Conservation (phyloP, 1,140 invertebrate species). For the Belonocnema kinseyi region DNA sequence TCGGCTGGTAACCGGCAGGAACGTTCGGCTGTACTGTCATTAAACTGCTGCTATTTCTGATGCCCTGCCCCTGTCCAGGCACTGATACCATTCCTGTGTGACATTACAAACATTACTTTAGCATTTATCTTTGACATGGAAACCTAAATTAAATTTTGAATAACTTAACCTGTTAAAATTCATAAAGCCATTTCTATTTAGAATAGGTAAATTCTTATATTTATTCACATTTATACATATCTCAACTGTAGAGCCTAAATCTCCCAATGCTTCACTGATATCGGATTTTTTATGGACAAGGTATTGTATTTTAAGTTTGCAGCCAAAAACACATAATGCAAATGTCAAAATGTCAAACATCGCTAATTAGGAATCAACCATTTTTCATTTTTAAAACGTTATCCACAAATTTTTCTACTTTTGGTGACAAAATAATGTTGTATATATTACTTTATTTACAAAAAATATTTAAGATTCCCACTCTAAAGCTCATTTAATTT, state of each 20-base stretch:
- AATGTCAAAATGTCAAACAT: too few relatives aligned
- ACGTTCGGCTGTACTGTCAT: slow-evolving; percentile 65
- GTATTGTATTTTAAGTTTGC: too few relatives aligned
- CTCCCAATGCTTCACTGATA: too few relatives aligned
- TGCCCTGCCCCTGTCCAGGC: slow-evolving; percentile 73
- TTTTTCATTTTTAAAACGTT: too few relatives aligned
- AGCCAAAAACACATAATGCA: too few relatives aligned
- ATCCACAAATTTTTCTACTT: too few relatives aligned
- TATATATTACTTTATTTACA: too few relatives aligned
- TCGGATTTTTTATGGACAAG: too few relatives aligned
- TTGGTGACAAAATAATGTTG: too few relatives aligned
- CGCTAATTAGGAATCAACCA: too few relatives aligned
- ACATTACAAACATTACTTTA: slow-evolving; percentile 47
- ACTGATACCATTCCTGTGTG: slow-evolving; percentile 74
- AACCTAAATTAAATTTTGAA: neutral
- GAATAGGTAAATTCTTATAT: neutral
- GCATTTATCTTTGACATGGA: slow-evolving; percentile 6
- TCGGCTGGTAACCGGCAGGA: slow-evolving; percentile 72
- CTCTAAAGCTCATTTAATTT: too few relatives aligned
- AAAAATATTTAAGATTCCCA: too few relatives aligned
- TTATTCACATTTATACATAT: slow-evolving; percentile 1
- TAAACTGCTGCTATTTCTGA: slow-evolving; percentile 61
- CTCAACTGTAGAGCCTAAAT: neutral
- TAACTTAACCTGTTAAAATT: neutral
- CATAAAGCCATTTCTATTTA: neutral